Percentiles rank a stretch among this genome's conserved stretches.
Conservation (phyloP, 2,888 invertebrate species). For the Tetragonisca angustula region DNA sequence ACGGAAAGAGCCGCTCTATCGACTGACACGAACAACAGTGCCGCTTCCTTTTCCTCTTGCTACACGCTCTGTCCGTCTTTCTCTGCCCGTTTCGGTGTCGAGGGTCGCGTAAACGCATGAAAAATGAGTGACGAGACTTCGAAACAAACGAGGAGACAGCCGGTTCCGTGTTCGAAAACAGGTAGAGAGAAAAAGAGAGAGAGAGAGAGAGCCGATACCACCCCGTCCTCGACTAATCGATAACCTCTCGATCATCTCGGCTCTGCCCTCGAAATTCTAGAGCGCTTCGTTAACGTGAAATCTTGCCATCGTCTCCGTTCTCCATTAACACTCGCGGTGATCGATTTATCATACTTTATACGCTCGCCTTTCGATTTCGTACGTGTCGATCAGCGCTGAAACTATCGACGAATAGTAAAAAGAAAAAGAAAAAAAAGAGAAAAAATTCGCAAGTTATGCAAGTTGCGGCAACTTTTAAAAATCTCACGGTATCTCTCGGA, state of each 20-base stretch:
- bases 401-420: neutral
- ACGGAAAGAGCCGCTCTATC: constrained; percentile 76
- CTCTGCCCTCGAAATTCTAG: constrained; percentile 7
- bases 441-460: too few species aligned
- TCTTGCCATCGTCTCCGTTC: neutral
- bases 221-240: constrained; percentile 51
- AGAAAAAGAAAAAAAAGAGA: too few species aligned
- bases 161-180: constrained; percentile 68
- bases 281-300: neutral
- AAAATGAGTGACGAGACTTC: constrained; percentile 80
- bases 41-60: constrained; percentile 41
- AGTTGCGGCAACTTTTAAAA: too few species aligned
- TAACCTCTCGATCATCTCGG: constrained; percentile 58
- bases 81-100: constrained; percentile 34
- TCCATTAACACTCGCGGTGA: neutral
- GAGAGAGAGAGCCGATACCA: constrained; percentile 6
- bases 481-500: neutral
- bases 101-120: constrained; percentile 74
- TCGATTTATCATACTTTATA: neutral
- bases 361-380: neutral
- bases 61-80: neutral
- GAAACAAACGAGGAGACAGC: constrained; percentile 78
- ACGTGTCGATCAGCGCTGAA: neutral
- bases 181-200: constrained; percentile 57
- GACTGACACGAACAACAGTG: constrained; percentile 64